Evolutionary conservation across 2,113 vertebrate species (phyloP).

Genomic region (Dipodomys spectabilis): DNA sequence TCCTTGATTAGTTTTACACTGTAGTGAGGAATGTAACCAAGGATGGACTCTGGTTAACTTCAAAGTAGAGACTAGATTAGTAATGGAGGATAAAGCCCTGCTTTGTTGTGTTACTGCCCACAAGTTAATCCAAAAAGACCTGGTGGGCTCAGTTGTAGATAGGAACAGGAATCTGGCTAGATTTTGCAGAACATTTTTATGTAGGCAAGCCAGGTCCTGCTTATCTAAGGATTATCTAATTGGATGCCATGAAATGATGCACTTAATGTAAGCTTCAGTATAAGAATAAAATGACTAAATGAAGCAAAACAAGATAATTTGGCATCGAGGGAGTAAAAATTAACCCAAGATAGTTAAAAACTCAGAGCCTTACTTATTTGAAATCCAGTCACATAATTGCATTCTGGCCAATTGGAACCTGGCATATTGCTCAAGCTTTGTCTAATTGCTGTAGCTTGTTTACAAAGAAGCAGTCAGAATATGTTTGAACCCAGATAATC

Average conservation of each 20-base stretch:
- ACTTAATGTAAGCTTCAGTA: not conserved
- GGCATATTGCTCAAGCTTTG: not conserved
- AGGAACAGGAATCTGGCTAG: constrained; percentile 44
- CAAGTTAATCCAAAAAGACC: constrained; percentile 52
- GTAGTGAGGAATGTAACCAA: constrained; percentile 37
- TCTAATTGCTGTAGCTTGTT: constrained; percentile 4
- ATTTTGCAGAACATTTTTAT: constrained; percentile 50
- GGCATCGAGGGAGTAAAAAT: not conserved
- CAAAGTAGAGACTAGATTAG: constrained; percentile 54
- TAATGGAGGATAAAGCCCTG: constrained; percentile 53
- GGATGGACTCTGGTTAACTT: constrained; percentile 60
- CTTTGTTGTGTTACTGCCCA: constrained; percentile 29
- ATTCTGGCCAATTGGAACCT: constrained; percentile 17
- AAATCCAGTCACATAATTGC: constrained; percentile 14
- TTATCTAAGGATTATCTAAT: constrained; percentile 62
- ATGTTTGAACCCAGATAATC: constrained; percentile 48
- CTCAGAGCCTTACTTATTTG: not conserved
- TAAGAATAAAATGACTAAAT: constrained; percentile 32
- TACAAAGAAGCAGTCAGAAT: not conserved
- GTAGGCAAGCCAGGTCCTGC: constrained; percentile 24
- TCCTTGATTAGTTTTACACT: constrained; percentile 46
- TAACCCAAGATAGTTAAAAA: not conserved
- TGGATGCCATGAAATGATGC: constrained; percentile 16
- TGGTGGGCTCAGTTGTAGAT: constrained; percentile 45
- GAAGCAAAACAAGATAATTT: constrained; percentile 9